Base-by-base conservation (phyloP, 2,113 vertebrate genomes). In the Xiphophorus maculatus region DNA sequence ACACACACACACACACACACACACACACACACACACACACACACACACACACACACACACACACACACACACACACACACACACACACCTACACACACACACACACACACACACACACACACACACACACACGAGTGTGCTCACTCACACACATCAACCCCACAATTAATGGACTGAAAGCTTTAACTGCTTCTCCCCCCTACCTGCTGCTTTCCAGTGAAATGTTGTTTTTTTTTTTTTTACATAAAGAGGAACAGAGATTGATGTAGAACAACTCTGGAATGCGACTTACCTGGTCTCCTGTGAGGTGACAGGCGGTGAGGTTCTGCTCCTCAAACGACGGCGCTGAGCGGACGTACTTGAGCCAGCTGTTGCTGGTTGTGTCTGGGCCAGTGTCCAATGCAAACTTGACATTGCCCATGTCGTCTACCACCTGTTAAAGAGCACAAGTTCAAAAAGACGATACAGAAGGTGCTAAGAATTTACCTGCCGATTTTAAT, bases 281-380 rank as follows among this genome's bases (percentile, higher is more conserved):
- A 54, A 17, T 22, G 76, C 74, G 81, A 82, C 95, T 91, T 90
- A 99, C 98, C 97, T 99, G 97, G 90, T 99, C 95, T 71, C 95
- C 96, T 3, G 89, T 95, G 76, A 95, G 73, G 91, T 97, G 96
- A 71, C 96, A 98, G 84, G 96, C 92, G 0, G 93, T 91, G 28
- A 99, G 94, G 78, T 99, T 99, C 91, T 98, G 97, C 80, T 98
- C 96, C 0, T 96, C 95, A 0, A 96, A 96, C 79, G 97, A 96
- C 0, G 90, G 95, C 0, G 95, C 96, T 12, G 93, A 94, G 14
- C 97, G 96, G 90, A 99, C 95, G 69, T 97, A 99, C 81, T 98
- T 98, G 75, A 99, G 94, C 98, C 98, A 99, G 94, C 94, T 96
- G 76, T 95, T 94, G 5, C 92, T 82, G 40, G 91, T 92, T 0